Base-by-base conservation (phyloP, 2,888 invertebrate species). In the Lasioglossum leucozonium region DNA sequence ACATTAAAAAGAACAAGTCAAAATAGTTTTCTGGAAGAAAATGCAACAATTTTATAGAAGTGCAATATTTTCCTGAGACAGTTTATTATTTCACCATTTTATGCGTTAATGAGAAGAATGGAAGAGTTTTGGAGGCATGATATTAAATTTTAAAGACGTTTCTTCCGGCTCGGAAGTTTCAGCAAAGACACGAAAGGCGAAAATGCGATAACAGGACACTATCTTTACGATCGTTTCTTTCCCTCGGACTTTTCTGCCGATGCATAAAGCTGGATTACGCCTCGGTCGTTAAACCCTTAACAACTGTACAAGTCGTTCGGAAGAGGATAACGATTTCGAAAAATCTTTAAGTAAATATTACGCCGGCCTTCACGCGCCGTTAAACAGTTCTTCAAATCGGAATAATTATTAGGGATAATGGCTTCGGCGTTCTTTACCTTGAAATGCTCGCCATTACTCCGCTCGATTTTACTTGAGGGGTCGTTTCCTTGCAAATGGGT, bases 271-370 rank as follows among this genome's bases (percentile, higher is more conserved):
- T 69, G 55, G 72, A 81, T 83, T 81, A 77, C 72, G 72, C 72
- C 72, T 47, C 22, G 81, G 83, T 30, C 55, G 58, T 83, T 83
- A 83, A 81, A 81, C 58, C 51, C 37, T 67, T 76, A 81, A 83
- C 77, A 81, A 77, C 83, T 58, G 77, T 55, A 72, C 72, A 6
- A 58, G 47, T 83, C 69, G 83, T 83, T 69, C 77, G n/a, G 26
- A 69, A 76, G 58, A 67, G 72, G 73, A 77, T 77, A 83, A 83
- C 81, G 72, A 47, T 81, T 83, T 47, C 47, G 69, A 81, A 73
- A 83, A 77, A 77, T 81, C 72, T 73, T 67, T 69, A 77, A 73
- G 72, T 81, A 83, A 83, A 77, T 77, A 73, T 77, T 72, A 69
- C 51, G 16, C n/a, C n/a, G 37, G 8, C 72, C 81, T 81, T 44